These are phyloP conservation scores for Meloidogyne chitwoodi DNA, from an alignment of 1,140 invertebrate species.

Conservation along the genomic window DNA sequence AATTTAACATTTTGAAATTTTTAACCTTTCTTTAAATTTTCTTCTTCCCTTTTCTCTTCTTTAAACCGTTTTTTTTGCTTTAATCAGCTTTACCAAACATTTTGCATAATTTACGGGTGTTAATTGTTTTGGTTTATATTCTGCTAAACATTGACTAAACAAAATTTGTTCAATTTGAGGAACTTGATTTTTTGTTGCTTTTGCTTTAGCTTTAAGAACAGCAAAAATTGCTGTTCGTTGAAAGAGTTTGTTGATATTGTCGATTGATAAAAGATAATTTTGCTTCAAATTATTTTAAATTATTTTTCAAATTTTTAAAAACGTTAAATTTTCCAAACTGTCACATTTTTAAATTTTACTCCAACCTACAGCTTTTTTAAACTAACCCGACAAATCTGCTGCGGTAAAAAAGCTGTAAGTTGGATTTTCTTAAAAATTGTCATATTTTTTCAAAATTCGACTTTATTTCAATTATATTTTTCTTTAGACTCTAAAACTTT, in stretches of 20 bases:
- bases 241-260: slow-evolving; percentile 4
- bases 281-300: background rate
- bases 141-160: slow-evolving; percentile 9
- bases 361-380: too few species aligned
- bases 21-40: background rate
- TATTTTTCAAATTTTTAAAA: too few species aligned
- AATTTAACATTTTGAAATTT: too few species aligned
- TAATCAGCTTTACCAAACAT: slow-evolving; percentile 12
- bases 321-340: too few species aligned
- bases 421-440: too few species aligned
- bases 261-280: background rate
- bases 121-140: background rate
- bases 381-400: too few species aligned
- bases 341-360: background rate
- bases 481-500: background rate
- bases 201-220: slow-evolving; percentile 1
- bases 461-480: too few species aligned
- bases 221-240: slow-evolving; percentile 5
- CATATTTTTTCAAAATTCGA: too few species aligned
- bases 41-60: background rate
- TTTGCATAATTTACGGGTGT: slow-evolving; percentile 3
- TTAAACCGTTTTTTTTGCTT: background rate
- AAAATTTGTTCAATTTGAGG: slow-evolving; percentile 1
- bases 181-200: background rate
- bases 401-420: too few species aligned